Evolutionary conservation across 2,888 invertebrate genomes (phyloP), one percentile per base, ranked within the genome.

Genomic region (Xanthorhoe spadicearia): DNA sequence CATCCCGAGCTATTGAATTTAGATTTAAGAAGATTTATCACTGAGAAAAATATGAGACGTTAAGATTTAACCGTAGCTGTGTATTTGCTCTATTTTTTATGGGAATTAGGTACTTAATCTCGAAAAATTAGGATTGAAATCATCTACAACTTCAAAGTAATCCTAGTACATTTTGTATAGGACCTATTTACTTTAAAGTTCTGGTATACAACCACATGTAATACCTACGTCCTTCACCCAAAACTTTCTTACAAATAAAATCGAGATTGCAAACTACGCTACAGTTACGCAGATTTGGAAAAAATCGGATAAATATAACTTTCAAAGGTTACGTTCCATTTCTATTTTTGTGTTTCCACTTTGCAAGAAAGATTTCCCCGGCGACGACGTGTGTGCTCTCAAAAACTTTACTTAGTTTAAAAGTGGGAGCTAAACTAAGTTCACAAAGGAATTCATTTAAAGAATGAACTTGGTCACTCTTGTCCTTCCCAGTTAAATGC

Each of bases 281-380:
- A 56, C 63, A 61, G 63, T 67, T 61, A 65, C 64, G 53, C 63
- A 67, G 68, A 71, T 59, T 18, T 49, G 61, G 43, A 57, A 63
- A 48, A 62, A 68, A 71, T 61, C 61, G 23, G 56, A 59, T 55
- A 64, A 64, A 64, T 67, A 66, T 61, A 68, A 68, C 43, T 70
- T 71, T 15, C 58, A 63, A 63, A 66, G 65, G 61, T 68, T 61
- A 64, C 57, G 64, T 63, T 66, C 61, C 50, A 49, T 59, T 69
- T 66, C 68, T 68, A 68, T 74, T 74, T 73, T 72, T 58, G 63
- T 68, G 61, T 68, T 71, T 50, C 68, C 67, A 64, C 55, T 70
- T 72, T 64, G 23, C 55, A 59, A 60, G 61, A 62, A 64, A 68
- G 71, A 74, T 64, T 67, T 64, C 67, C 64, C 67, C 52, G 64